Evolutionary conservation across 2,113 vertebrate genomes (phyloP).

Genomic region (Symphodus melops): DNA sequence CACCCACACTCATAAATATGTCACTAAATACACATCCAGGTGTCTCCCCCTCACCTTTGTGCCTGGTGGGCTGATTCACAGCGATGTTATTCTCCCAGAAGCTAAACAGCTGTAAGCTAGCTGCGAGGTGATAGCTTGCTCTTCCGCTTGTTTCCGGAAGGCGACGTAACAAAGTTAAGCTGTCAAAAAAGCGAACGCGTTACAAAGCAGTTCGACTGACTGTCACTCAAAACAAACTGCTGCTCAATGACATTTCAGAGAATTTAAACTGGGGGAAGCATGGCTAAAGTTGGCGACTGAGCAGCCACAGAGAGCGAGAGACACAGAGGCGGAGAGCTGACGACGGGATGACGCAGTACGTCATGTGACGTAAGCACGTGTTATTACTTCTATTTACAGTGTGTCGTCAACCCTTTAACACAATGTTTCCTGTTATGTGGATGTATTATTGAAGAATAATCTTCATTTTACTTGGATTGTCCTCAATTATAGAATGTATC

Average conservation of each 20-base stretch:
- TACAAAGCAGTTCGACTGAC: background rate
- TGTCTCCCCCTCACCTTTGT: conserved; percentile 45
- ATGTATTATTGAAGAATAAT: no score
- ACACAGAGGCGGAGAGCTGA: conserved; percentile 20
- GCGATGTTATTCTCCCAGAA: conserved; percentile 11
- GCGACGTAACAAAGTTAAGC: background rate
- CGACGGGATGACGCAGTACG: background rate
- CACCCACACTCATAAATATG: background rate
- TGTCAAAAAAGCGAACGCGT: background rate
- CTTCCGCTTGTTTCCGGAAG: background rate
- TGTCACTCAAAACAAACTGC: background rate
- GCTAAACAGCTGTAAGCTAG: conserved; percentile 51
- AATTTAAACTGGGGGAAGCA: background rate
- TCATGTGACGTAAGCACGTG: conserved; percentile 43
- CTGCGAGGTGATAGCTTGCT: conserved; percentile 26
- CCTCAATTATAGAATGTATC: no score
- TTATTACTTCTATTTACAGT: no score
- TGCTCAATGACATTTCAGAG: background rate
- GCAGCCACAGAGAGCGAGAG: background rate
- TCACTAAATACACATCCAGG: background rate
- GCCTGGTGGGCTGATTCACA: conserved; percentile 36
- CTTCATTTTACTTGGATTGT: no score
- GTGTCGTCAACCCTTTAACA: conserved; percentile 44
- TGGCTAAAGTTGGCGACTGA: conserved; percentile 10
- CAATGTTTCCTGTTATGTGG: background rate